Base-by-base conservation (phyloP, 1,140 invertebrate species). In the Uloborus diversus region DNA sequence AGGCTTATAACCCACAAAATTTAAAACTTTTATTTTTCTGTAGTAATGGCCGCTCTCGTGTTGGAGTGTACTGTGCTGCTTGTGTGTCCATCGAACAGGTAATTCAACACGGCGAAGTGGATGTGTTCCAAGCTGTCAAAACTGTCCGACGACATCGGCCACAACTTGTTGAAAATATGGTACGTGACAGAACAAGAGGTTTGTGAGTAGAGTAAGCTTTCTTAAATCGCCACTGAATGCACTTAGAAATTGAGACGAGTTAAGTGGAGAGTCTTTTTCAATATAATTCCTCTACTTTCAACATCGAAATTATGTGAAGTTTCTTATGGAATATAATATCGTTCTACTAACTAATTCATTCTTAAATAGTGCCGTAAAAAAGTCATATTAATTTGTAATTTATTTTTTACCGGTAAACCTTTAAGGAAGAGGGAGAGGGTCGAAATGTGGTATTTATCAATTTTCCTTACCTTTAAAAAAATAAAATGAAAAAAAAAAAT, bases 1-100 rank as follows among this genome's bases (percentile, higher is more conserved):
- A n/a, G n/a, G n/a, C n/a, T n/a, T n/a, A n/a, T n/a, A n/a, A n/a
- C n/a, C n/a, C n/a, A n/a, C n/a, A n/a, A n/a, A n/a, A n/a, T n/a
- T n/a, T n/a, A n/a, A n/a, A n/a, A n/a, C n/a, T n/a, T n/a, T n/a
- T n/a, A n/a, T n/a, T 28, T 69, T 71, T 56, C 32, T 25, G 0
- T 11, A 83, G 81, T 5, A 84, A 84, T 78, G 83, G 83, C 0
- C 75, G 80, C 49, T 96, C 94, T 87, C 91, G 97, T 64, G 95
- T 94, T 84, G 97, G 97, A 0, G 94, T 99, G 79, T 99, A 97
- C 87, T 98, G 96, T 92, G 85, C 89, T 11, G 95, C 97, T 1
- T 97, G 97, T 87, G 95, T 97, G 20, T 98, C 96, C 87, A 99
- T 98, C 84, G 96, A 99, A 85, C 97, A 99, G 89, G 96, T 99